These are phyloP conservation scores for Atherix ibis DNA, from an alignment of 2,888 invertebrate species.

Conservation along the genomic window DNA sequence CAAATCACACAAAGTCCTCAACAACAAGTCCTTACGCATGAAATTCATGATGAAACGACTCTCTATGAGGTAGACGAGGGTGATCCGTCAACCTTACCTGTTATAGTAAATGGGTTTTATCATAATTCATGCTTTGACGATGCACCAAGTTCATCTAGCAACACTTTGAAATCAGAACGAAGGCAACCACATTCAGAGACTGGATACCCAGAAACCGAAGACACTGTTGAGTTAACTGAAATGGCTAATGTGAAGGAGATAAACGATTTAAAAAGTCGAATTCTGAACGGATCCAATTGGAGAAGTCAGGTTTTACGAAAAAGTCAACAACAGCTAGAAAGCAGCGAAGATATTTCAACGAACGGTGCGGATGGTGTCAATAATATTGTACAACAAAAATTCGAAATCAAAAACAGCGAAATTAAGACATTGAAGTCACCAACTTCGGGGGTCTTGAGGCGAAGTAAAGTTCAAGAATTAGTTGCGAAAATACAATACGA, in stretches of 20 bases:
- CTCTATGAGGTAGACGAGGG: not conserved
- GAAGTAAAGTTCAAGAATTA: conserved; percentile 21
- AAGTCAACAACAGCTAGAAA: conserved; percentile 8
- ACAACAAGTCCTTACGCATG: too few species aligned
- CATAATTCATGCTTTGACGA: conserved; percentile 16
- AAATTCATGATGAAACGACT: too few species aligned
- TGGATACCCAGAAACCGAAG: conserved; percentile 8
- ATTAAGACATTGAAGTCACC: conserved; percentile 21
- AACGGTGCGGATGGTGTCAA: conserved; percentile 10
- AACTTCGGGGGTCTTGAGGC: conserved; percentile 12
- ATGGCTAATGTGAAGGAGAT: conserved; percentile 14
- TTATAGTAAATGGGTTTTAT: conserved; percentile 13
- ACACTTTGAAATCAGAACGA: conserved; percentile 14
- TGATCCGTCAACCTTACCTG: not conserved
- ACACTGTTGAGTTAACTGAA: conserved; percentile 14
- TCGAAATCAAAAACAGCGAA: conserved; percentile 17
- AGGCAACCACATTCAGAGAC: not conserved
- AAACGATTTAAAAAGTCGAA: conserved; percentile 13
- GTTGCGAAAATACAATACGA: conserved; percentile 21
- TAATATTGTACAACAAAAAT: conserved; percentile 10
- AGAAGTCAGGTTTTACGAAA: conserved; percentile 11
- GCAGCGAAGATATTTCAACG: not conserved
- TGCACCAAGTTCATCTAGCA: conserved; percentile 14
- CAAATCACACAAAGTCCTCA: too few species aligned
- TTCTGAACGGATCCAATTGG: conserved; percentile 14